phyloP scores from a whole-genome alignment of 1,140 invertebrate genomes.

The Leptinotarsa texana region DNA sequence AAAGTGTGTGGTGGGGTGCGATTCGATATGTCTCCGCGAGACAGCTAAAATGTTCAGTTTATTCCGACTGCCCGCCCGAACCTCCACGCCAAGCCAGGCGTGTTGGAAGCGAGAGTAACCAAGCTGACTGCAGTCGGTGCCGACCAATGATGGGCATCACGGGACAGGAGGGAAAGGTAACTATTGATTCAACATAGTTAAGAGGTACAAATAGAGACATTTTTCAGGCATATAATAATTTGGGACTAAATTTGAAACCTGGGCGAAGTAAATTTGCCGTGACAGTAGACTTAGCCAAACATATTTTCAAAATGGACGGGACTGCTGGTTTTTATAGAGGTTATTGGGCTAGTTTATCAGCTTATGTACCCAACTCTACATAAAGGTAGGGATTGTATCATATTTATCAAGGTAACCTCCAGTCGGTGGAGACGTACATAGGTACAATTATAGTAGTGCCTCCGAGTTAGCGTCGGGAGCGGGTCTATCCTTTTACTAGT shows the following conservation, averaged over 20 bases:
- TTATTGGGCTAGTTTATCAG: constrained; percentile 86
- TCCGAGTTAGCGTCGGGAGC: too few relatives aligned
- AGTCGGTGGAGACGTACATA: too few relatives aligned
- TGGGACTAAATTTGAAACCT: constrained; percentile 38
- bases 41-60: too few relatives aligned
- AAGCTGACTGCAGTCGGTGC: too few relatives aligned
- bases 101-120: too few relatives aligned
- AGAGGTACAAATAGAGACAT: neutral
- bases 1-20: too few relatives aligned
- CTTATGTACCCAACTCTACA: constrained; percentile 94
- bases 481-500: too few relatives aligned
- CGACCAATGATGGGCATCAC: constrained; percentile 72
- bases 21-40: too few relatives aligned
- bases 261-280: constrained; percentile 64
- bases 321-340: constrained; percentile 90
- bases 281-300: constrained; percentile 67
- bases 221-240: constrained; percentile 47
- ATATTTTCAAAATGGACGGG: constrained; percentile 80
- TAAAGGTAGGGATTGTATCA: constrained; percentile 97
- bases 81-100: too few relatives aligned
- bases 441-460: too few relatives aligned
- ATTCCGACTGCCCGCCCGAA: too few relatives aligned
- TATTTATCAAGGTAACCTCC: constrained; percentile 81
- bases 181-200: neutral
- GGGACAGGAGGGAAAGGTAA: constrained; percentile 41